Evolutionary conservation across 2,888 invertebrate genomes (phyloP).

Genomic region (Athalia cordata): DNA sequence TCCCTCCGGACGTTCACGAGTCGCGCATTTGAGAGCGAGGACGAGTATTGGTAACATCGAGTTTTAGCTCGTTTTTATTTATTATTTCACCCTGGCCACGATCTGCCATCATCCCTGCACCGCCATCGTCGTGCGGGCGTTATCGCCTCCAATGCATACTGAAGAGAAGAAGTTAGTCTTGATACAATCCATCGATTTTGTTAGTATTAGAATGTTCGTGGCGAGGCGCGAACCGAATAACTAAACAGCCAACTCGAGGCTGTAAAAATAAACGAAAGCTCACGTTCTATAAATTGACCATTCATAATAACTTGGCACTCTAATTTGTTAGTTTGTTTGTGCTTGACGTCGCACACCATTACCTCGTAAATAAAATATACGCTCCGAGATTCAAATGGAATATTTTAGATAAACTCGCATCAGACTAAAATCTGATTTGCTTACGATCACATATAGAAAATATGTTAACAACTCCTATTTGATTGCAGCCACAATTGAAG

Average conservation of each 20-base stretch:
- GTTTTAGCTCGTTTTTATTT: slow-evolving; percentile 29
- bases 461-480: too few relatives aligned
- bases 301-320: slow-evolving; percentile 32
- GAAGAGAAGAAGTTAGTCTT: slow-evolving; percentile 40
- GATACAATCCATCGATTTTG: slow-evolving; percentile 39
- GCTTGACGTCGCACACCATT: slow-evolving; percentile 3
- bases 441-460: too few relatives aligned
- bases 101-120: slow-evolving; percentile 17
- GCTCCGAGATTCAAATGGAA: background rate
- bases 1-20: too few relatives aligned
- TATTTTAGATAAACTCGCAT: background rate
- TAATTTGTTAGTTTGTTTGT: slow-evolving; percentile 39
- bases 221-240: slow-evolving; percentile 40
- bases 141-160: slow-evolving; percentile 40
- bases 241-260: slow-evolving; percentile 23
- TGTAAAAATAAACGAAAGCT: slow-evolving; percentile 40
- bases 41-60: slow-evolving; percentile 17
- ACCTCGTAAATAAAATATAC: slow-evolving; percentile 21
- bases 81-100: slow-evolving; percentile 38
- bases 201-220: slow-evolving; percentile 36
- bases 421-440: too few relatives aligned
- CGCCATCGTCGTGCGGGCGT: slow-evolving; percentile 14
- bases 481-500: too few relatives aligned
- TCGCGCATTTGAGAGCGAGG: background rate
- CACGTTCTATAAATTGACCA: slow-evolving; percentile 41